These are phyloP conservation scores for Heliconius hermathena DNA, from an alignment of 1,140 invertebrate species.

Conservation along the genomic window DNA sequence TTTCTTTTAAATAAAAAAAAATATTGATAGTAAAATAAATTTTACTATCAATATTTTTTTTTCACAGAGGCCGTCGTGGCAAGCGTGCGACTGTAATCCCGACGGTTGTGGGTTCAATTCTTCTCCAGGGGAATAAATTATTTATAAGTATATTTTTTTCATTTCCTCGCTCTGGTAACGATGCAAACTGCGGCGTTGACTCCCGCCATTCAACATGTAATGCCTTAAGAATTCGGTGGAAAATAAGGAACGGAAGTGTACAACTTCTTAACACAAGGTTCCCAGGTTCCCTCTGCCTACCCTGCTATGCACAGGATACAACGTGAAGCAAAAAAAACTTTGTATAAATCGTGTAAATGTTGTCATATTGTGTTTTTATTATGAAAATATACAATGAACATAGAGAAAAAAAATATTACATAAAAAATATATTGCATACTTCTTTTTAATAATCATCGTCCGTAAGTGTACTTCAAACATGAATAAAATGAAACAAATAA, in stretches of 20 bases:
- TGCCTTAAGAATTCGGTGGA: background rate
- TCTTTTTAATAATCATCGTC: no score
- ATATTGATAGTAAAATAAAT: no score
- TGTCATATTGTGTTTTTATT: no score
- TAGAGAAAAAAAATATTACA: no score
- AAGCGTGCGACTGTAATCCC: background rate
- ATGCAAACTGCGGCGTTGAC: no score
- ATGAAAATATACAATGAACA: no score
- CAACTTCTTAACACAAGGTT: background rate
- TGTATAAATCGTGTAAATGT: no score
- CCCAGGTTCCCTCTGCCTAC: background rate
- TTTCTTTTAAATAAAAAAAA: background rate
- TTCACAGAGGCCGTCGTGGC: background rate
- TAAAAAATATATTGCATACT: no score
- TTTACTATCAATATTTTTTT: background rate
- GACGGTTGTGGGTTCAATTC: background rate
- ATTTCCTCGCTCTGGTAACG: background rate
- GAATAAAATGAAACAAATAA: no score
- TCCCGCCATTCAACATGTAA: background rate
- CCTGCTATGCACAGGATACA: background rate
- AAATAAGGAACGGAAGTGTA: background rate
- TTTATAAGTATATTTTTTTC: background rate
- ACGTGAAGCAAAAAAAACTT: background rate
- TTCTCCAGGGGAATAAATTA: background rate
- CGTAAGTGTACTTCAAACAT: no score